Evolutionary conservation across 2,113 vertebrate species (phyloP).

Genomic region (Odocoileus hemionus): DNA sequence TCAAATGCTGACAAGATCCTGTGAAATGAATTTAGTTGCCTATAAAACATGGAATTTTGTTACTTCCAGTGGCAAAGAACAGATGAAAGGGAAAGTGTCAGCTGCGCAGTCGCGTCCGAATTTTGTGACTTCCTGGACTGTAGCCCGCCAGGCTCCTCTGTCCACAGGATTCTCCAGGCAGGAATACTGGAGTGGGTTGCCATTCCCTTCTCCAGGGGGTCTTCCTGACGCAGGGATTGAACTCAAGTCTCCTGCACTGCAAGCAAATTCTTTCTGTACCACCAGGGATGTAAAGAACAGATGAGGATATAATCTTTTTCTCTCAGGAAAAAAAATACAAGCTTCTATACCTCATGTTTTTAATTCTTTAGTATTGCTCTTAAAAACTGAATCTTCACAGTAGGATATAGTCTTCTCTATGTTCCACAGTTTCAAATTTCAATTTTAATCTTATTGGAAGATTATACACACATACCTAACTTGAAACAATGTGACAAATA

Average conservation of each 20-base stretch:
- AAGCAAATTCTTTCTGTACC: neutral
- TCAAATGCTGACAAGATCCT: conserved; percentile 48
- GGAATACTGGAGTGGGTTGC: neutral
- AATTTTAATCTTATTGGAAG: neutral
- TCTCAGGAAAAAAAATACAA: conserved; percentile 55
- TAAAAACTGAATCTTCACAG: conserved; percentile 24
- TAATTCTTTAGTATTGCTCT: neutral
- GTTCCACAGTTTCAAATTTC: neutral
- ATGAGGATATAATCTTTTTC: conserved; percentile 14
- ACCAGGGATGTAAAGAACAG: neutral
- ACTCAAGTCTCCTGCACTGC: neutral
- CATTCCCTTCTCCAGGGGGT: neutral
- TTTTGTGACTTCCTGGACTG: neutral
- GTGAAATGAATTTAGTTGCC: neutral
- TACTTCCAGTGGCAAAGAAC: conserved; percentile 47
- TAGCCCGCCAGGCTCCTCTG: neutral
- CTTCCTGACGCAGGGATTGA: neutral
- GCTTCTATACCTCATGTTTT: conserved; percentile 33
- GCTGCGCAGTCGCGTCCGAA: neutral
- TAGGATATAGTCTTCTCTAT: conserved; percentile 11
- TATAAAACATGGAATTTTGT: conserved; percentile 62
- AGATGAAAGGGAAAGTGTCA: neutral
- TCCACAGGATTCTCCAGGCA: neutral
- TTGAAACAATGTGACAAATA: neutral
- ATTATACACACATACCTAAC: neutral